A percentile compares a stretch with the other conserved stretches of the same genome.
phyloP scores from a whole-genome alignment of 2,888 invertebrate species.

The Serrognathus titanus region DNA sequence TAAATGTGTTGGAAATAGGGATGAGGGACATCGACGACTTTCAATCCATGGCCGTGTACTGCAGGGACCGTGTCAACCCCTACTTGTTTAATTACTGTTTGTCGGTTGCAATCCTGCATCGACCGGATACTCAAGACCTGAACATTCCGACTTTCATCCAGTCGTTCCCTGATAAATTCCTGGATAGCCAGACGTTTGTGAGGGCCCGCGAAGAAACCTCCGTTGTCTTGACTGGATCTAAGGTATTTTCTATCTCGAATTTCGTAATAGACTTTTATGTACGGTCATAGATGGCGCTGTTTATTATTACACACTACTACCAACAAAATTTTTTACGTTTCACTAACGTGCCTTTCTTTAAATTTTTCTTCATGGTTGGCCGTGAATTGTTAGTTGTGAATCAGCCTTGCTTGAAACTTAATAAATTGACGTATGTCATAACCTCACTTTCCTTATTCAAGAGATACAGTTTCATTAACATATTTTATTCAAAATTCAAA shows the following conservation, averaged over 20 bases:
- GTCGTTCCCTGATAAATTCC: slow-evolving; percentile 78
- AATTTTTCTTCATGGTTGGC: too few relatives aligned
- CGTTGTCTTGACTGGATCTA: slow-evolving; percentile 58
- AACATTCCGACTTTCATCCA: slow-evolving; percentile 72
- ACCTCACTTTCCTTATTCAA: too few relatives aligned
- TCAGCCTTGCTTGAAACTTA: too few relatives aligned
- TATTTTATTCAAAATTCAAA: too few relatives aligned
- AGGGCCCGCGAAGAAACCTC: slow-evolving; percentile 67
- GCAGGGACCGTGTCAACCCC: slow-evolving; percentile 73
- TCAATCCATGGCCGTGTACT: slow-evolving; percentile 64
- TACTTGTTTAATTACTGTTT: slow-evolving; percentile 77
- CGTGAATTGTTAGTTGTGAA: too few relatives aligned
- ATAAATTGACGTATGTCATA: too few relatives aligned
- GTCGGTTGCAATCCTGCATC: slow-evolving; percentile 73
- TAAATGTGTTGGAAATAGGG: slow-evolving; percentile 47
- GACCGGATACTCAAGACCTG: slow-evolving; percentile 66
- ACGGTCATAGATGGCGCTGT: too few relatives aligned
- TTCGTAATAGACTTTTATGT: too few relatives aligned
- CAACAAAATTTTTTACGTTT: not conserved
- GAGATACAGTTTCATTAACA: too few relatives aligned
- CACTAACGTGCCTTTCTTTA: too few relatives aligned
- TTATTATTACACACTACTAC: too few relatives aligned
- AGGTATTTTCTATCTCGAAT: slow-evolving; percentile 56
- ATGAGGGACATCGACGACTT: slow-evolving; percentile 70
- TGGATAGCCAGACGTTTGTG: slow-evolving; percentile 70